phyloP scores from a whole-genome alignment of 2,797 vertebrate genomes.

The Leucoraja ocellata region DNA sequence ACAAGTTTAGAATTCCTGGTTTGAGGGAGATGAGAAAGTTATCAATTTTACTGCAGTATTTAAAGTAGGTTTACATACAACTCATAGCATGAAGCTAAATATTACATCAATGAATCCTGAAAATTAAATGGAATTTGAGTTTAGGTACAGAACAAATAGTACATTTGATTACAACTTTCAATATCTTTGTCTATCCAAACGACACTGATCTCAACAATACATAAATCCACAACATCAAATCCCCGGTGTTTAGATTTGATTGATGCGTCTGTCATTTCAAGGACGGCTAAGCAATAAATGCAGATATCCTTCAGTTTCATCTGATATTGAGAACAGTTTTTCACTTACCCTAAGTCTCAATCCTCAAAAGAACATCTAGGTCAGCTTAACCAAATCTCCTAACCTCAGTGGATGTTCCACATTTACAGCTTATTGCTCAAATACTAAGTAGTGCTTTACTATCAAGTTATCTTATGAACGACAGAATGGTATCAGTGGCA shows the following conservation, averaged over 20 bases:
- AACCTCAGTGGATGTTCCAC: conserved; percentile 39
- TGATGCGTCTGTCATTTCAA: conserved; percentile 54
- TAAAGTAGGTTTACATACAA: conserved; percentile 41
- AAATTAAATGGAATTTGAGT: conserved; percentile 73
- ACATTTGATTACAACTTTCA: conserved; percentile 67
- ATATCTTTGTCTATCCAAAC: conserved; percentile 64
- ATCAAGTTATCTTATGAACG: conserved; percentile 20
- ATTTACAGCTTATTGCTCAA: conserved; percentile 37
- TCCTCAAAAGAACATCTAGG: conserved; percentile 75
- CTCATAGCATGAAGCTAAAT: conserved; percentile 51
- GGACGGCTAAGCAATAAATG: conserved; percentile 53
- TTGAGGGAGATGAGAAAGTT: background rate
- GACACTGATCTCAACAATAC: conserved; percentile 61
- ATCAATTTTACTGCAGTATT: background rate
- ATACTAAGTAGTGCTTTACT: conserved; percentile 27
- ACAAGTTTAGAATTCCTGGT: background rate
- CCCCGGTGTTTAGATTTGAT: conserved; percentile 56
- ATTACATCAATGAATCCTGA: conserved; percentile 65
- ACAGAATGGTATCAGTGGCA: background rate
- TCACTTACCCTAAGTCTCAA: conserved; percentile 63
- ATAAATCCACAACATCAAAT: conserved; percentile 68
- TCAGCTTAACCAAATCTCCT: conserved; percentile 74
- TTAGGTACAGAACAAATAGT: conserved; percentile 62
- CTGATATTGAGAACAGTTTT: conserved; percentile 64
- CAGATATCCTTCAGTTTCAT: conserved; percentile 57